Evolutionary conservation across 2,888 invertebrate species (phyloP).

Genomic region (Morpho deidamia): DNA sequence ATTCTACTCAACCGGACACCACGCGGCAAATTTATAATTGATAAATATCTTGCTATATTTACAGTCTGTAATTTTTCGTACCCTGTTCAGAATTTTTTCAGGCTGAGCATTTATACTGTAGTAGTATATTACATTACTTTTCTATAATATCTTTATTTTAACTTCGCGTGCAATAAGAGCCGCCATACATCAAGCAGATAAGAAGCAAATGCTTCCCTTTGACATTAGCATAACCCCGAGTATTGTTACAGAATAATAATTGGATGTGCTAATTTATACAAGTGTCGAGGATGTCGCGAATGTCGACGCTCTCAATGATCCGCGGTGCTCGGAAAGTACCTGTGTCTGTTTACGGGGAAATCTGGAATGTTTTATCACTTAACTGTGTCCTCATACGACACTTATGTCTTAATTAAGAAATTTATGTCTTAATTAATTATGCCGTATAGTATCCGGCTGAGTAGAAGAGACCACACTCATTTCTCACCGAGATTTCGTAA

Average conservation of each 20-base stretch:
- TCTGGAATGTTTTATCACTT: not conserved
- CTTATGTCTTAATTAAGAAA: no score
- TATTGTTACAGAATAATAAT: slow-evolving; percentile 48
- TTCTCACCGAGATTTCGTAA: no score
- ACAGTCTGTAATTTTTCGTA: no score
- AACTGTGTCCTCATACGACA: not conserved
- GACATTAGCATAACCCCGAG: slow-evolving; percentile 56
- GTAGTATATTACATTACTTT: no score
- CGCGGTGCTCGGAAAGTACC: not conserved
- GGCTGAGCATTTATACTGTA: no score
- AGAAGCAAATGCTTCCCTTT: slow-evolving; percentile 44
- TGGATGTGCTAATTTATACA: slow-evolving; percentile 20
- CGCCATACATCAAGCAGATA: slow-evolving; percentile 44
- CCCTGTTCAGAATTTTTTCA: no score
- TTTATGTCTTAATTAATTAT: no score
- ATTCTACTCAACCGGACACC: no score
- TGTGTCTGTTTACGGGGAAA: not conserved
- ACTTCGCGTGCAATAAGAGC: slow-evolving; percentile 1
- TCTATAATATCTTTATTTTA: not conserved
- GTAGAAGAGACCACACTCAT: no score
- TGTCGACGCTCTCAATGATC: not conserved
- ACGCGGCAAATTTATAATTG: no score
- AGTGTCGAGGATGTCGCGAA: not conserved
- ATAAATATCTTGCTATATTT: no score
- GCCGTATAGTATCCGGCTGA: no score